phyloP scores from a whole-genome alignment of 2,888 invertebrate genomes.

The Platerodrilus igneus region DNA sequence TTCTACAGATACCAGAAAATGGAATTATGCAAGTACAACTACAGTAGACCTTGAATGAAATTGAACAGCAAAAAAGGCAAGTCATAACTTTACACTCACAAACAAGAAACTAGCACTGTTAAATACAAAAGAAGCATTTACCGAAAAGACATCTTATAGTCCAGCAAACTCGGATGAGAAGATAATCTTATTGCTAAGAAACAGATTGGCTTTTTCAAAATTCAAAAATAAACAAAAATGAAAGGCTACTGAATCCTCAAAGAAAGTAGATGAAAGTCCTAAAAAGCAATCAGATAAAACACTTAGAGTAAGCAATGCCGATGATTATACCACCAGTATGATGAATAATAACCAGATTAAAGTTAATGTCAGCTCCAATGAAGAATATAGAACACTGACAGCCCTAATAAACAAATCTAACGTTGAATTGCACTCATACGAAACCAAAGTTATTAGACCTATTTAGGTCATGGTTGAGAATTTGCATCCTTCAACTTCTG shows the following conservation, averaged over 20 bases:
- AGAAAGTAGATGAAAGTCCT: slow-evolving; percentile 1
- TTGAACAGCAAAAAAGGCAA: slow-evolving; percentile 7
- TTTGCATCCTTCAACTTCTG: slow-evolving; percentile 8
- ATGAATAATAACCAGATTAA: slow-evolving; percentile 16
- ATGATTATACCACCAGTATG: slow-evolving; percentile 12
- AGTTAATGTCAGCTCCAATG: slow-evolving; percentile 9
- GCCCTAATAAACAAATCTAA: slow-evolving; percentile 10
- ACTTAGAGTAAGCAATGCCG: slow-evolving; percentile 13
- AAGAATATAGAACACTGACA: slow-evolving; percentile 7
- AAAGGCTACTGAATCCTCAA: slow-evolving; percentile 2
- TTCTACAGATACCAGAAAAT: background rate
- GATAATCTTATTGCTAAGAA: slow-evolving; percentile 7
- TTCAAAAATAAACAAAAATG: slow-evolving; percentile 7
- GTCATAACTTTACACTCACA: background rate
- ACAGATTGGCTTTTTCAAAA: slow-evolving; percentile 8
- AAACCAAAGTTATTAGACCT: slow-evolving; percentile 11
- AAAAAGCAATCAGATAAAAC: slow-evolving; percentile 7
- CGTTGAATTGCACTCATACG: slow-evolving; percentile 15
- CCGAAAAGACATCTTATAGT: slow-evolving; percentile 8
- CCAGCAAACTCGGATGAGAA: slow-evolving; percentile 9
- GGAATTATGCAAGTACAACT: slow-evolving; percentile 4
- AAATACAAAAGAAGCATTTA: slow-evolving; percentile 1
- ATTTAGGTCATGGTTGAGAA: slow-evolving; percentile 12
- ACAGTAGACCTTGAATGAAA: slow-evolving; percentile 6
- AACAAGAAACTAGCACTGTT: slow-evolving; percentile 1